Evolutionary conservation across 2,797 vertebrate genomes (phyloP), one percentile per base, ranked within the genome.

Genomic region (Chelon auratus): DNA sequence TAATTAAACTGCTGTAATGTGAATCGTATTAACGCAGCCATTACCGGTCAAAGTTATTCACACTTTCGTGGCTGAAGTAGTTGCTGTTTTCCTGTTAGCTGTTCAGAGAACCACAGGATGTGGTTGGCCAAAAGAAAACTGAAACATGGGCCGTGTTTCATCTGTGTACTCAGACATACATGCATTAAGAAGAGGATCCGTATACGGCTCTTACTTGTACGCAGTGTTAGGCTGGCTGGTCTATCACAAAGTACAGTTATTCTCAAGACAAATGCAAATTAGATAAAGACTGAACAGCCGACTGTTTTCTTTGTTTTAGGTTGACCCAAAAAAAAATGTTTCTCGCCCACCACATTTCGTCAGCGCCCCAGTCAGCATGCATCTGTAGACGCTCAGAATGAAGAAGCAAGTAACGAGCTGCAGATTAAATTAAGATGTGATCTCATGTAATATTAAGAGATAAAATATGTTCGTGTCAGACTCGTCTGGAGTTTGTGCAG

Each of bases 91-190:
- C 54, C 59, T 72, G 72, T 59, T 37, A 59, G 24, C 26, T 13
- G 37, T 10, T 11, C 39, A 9, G 4, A 45, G 47, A 39, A 39
- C 39, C 56, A 88, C 82, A 91, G 89, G 89, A 91, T 83, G 89
- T 91, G 87, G 87, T 84, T 37, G 80, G 67, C 62, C 54, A 47
- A 74, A 74, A 9, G 26, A 26, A 74, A 78, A 82, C 50, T 64
- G 72, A 84, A 78, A 78, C 58, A 0, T 1, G 0, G 2, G 9
- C 8, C 11, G 15, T 7, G 1, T 33, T 33, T 33, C 30, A 33
- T 9, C 13, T 39, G 9, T 12, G 57, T 7, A n/a, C 48, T 42
- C 1, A 47, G 36, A 26, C 26, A 3, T 9, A 40, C 22, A 10
- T 1, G 30, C 30, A 7, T 33, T 33, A 26, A 26, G 24, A 26